A percentile compares a stretch with the other conserved stretches of the same genome.
Evolutionary conservation across 1,140 invertebrate genomes (phyloP).

Genomic region (Sminthurides bifidus): DNA sequence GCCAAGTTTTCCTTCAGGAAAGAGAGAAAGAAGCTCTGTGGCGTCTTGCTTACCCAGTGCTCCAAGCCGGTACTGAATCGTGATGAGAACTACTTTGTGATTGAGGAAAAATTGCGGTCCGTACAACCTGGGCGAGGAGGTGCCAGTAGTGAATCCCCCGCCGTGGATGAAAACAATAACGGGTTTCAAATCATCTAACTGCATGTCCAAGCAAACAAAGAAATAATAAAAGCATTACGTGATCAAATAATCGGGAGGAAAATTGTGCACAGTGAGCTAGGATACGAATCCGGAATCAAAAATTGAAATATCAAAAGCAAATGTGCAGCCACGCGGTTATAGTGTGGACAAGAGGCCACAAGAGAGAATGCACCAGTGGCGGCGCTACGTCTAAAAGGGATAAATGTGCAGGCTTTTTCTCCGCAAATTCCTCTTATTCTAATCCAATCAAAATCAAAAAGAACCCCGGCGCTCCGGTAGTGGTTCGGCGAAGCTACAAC

Average conservation of each 20-base stretch:
- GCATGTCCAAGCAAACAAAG: neutral
- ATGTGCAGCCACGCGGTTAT: too few relatives aligned
- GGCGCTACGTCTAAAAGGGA: too few relatives aligned
- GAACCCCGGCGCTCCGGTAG: too few relatives aligned
- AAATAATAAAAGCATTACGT: neutral
- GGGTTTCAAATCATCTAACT: conserved; percentile 29
- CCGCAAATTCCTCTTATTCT: too few relatives aligned
- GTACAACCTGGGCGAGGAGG: conserved; percentile 22
- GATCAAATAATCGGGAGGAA: neutral
- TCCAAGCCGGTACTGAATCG: conserved; percentile 35
- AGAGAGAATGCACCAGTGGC: neutral
- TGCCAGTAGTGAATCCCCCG: conserved; percentile 27
- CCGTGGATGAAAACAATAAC: conserved; percentile 34
- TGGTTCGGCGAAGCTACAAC: too few relatives aligned
- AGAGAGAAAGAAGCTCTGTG: neutral
- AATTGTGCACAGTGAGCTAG: neutral
- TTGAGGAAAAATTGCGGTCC: conserved; percentile 32
- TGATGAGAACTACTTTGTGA: conserved; percentile 34
- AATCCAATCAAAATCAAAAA: too few relatives aligned
- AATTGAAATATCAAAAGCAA: too few relatives aligned
- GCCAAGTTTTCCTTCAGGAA: too few relatives aligned
- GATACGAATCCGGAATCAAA: neutral
- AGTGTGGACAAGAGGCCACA: neutral
- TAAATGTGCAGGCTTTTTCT: too few relatives aligned
- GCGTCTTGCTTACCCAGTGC: conserved; percentile 33